Conservation (phyloP, 2,113 vertebrate genomes). For the Peromyscus californicus region DNA sequence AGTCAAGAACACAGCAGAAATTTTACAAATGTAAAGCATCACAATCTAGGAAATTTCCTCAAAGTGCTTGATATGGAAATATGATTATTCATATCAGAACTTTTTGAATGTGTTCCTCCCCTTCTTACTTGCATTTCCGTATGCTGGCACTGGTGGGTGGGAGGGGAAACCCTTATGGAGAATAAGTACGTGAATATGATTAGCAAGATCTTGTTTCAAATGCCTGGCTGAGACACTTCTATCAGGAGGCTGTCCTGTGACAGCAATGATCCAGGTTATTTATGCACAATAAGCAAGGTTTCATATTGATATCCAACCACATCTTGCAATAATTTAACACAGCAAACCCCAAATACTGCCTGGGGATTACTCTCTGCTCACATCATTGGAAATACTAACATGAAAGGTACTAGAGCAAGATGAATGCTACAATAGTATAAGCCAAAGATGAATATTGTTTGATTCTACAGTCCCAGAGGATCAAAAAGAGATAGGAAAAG, state of each 20-base stretch:
- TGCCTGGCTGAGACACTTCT: not conserved
- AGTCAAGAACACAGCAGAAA: conserved; percentile 25
- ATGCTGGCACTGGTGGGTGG: not conserved
- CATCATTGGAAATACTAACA: conserved; percentile 27
- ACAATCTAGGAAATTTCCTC: not conserved
- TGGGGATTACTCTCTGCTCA: conserved; percentile 12
- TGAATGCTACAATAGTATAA: conserved; percentile 37
- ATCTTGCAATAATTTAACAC: conserved; percentile 61
- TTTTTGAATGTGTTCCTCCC: conserved; percentile 9
- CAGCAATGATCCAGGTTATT: conserved; percentile 55
- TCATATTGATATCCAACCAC: conserved; percentile 20
- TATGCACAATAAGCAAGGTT: conserved; percentile 41
- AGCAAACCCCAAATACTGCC: not conserved
- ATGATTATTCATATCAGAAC: conserved; percentile 41
- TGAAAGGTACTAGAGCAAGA: conserved; percentile 45
- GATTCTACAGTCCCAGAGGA: not conserved
- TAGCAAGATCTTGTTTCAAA: conserved; percentile 51
- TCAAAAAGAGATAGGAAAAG: not conserved
- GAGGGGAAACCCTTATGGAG: not conserved
- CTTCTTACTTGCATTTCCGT: conserved; percentile 42
- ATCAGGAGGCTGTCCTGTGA: not conserved
- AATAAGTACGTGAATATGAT: conserved; percentile 31
- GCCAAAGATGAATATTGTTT: conserved; percentile 47
- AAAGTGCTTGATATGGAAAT: not conserved
- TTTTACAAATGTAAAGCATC: not conserved